Evolutionary conservation across 2,113 vertebrate genomes (phyloP).

Genomic region (Eurystomus gularis): DNA sequence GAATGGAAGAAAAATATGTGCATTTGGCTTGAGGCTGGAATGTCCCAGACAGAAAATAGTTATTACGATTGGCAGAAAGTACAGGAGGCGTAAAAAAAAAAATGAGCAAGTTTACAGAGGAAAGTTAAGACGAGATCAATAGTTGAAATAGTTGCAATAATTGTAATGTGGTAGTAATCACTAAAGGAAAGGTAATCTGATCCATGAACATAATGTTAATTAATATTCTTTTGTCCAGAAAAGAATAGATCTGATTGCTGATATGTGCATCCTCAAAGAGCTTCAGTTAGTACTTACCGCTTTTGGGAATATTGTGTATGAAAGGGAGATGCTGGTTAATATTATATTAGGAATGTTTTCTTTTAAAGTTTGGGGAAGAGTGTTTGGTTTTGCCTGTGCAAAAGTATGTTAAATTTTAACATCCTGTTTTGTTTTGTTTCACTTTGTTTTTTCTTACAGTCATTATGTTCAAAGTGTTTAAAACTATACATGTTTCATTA

Average conservation of each 20-base stretch:
- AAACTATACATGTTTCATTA: slow-evolving; percentile 47
- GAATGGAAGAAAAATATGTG: not conserved
- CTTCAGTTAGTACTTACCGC: not conserved
- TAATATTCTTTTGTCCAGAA: not conserved
- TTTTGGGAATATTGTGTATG: not conserved
- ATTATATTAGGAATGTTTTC: not conserved
- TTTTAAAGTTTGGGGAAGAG: not conserved
- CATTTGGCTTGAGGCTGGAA: not conserved
- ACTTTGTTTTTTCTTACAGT: not conserved
- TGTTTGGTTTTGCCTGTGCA: not conserved
- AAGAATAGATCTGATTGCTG: not conserved
- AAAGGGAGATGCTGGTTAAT: not conserved
- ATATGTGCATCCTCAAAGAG: not conserved
- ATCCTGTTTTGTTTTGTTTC: not conserved
- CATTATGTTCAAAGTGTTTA: slow-evolving; percentile 6
- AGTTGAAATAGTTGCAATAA: not conserved
- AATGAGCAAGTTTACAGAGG: not conserved
- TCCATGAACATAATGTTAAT: not conserved
- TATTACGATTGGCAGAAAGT: not conserved
- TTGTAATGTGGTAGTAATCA: not conserved
- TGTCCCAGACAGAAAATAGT: not conserved
- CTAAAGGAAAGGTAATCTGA: not conserved
- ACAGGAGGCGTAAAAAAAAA: not conserved
- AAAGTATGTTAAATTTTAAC: not conserved
- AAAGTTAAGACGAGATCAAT: not conserved